Base-by-base conservation (phyloP, 2,113 vertebrate species). In the Corythaixoides concolor region DNA sequence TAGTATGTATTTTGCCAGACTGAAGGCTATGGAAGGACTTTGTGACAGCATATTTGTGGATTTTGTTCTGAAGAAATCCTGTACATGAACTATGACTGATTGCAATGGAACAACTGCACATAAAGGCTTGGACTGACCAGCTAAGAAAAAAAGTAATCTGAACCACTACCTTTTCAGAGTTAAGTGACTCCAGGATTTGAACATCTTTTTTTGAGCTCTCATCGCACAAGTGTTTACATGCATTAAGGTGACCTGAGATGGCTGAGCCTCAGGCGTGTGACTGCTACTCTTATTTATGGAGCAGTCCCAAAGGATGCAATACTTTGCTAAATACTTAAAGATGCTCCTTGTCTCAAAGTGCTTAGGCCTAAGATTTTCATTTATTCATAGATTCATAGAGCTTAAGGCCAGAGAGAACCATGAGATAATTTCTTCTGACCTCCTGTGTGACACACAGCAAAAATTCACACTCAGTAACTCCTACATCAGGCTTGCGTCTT, bases 291-390 rank as follows among this genome's bases (percentile, higher is more conserved):
- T 88, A 68, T 59, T 91, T 86, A 82, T 64, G 33, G n/a, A 95
- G 32, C 37, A 86, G n/a, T 94, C 95, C 79, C 90, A 72, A 39
- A 56, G 26, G 93, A 69, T 9, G 0, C 14, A 59, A 39, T 24
- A 13, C 56, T 94, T 88, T 63, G 68, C 85, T 92, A 94, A 97
- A 96, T 96, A 96, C 95, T 96, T 96, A 94, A 96, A 97, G 92
- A 92, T 1, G 4, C 30, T 76, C 37, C 37, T 93, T 85, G 37
- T 85, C 79, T 43, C 30, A 47, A 62, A 67, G 85, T 85, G 72
- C 67, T 90, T 86, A 47, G 56, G 35, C 39, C 37, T 77, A 63
- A 86, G 64, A 74, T 80, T 96, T 90, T 96, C 5, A 95, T 96
- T 92, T 95, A 89, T 92, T 96, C 68, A 58, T 79, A 49, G 50